Evolutionary conservation across 2,113 vertebrate genomes (phyloP), one percentile per base, ranked within the genome.

Genomic region (Lepus timidus): DNA sequence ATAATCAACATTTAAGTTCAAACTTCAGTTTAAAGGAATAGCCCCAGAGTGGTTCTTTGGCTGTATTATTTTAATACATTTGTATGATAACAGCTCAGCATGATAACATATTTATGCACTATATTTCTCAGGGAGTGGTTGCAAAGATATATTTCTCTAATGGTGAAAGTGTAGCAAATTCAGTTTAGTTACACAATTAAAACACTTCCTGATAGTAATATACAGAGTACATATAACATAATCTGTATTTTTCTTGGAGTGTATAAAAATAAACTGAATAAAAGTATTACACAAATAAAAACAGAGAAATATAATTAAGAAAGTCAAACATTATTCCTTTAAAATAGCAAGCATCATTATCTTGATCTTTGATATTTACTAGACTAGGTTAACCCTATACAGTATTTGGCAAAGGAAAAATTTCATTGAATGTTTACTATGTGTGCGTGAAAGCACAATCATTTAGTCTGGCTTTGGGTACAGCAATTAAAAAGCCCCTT

Each of bases 141-240:
- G 76, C 58, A 19, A 27, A 93, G 39, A 49, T 58, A 76, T 2
- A 2, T 7, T 94, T 95, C 0, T 94, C 29, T 90, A 10, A 67
- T 91, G 52, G 49, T 9, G 84, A 36, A 5, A 61, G 65, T 91
- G 91, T 75, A 81, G 13, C 82, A 96, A 81, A 79, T 96, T 82
- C 84, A 44, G 16, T 91, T 97, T 97, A 95, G 94, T 87, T 81
- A 49, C 25, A 95, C 9, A 95, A 83, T 49, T 76, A 22, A 94
- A 95, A 93, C 29, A 1, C 39, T 76, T 92, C 36, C 78, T 97
- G 75, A 31, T 9, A 75, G 19, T 67, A 88, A 88, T 81, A 71
- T 44, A 90, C 14, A 81, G 22, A 80, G 31, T 75, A 33, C 8
- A 88, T 2, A 58, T 73, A 85, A 96, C 82, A 88, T 85, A 73